Base-by-base conservation (phyloP, 2,888 invertebrate genomes). In the Ichneumoninae sp. region DNA sequence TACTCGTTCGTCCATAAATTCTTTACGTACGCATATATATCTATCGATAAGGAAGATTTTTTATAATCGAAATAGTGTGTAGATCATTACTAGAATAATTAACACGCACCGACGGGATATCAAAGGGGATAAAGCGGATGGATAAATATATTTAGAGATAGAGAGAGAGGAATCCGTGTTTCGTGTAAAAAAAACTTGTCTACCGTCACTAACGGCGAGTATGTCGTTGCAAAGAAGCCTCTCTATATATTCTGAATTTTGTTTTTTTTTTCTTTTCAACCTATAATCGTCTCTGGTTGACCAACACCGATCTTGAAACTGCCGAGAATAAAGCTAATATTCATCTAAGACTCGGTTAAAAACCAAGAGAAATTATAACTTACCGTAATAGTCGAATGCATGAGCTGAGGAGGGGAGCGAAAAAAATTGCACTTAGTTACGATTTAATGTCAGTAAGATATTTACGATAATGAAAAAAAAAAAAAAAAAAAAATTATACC, bases 301-400 rank as follows among this genome's bases (percentile, higher is more conserved):
- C 36, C 44, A 62, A 30, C 47, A 40, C 30, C 40, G 36, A 52
- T 50, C 10, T 36, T 33, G 7, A 74, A 79, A 78, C 54, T 82
- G 72, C 74, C 57, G 60, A 62, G 47, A 65, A 65, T 86, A 36
- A 81, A 47, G 19, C 85, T 86, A 87, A 85, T 72, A 75, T 62
- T 81, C 79, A 30, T 72, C 76, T 84, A 82, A 84, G 71, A 82
- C 78, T 85, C 82, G 82, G 82, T 80, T 80, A 84, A 88, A 89
- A 93, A 93, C 91, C 95, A 95, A 95, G 95, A 95, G 95, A 95
- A 96, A 96, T 95, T 95, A 95, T 95, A 96, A 98, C 98, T 98
- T 98, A 99, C 98, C 98, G 98, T 98, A 98, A 96, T 98, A 98
- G 96, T 98, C 98, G 96, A 98, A 97, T 94, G 98, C 97, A 96